phyloP scores from a whole-genome alignment of 2,113 vertebrate genomes.

The Hemichromis elongatus region DNA sequence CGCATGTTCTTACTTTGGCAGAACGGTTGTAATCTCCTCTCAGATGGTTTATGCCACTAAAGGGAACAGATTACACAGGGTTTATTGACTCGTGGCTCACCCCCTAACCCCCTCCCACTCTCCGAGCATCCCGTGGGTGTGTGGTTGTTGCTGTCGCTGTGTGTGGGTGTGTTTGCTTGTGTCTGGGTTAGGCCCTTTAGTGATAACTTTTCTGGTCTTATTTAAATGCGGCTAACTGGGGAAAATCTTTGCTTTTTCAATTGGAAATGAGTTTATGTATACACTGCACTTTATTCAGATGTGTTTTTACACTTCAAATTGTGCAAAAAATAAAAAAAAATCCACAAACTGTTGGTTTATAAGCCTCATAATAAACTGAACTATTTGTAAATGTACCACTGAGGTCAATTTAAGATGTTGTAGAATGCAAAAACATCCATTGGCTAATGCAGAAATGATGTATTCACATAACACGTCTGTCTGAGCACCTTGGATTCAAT shows the following conservation, averaged over 20 bases:
- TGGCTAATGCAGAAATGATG: not conserved
- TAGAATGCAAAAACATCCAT: not conserved
- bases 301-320: not conserved
- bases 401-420: not conserved
- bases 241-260: not conserved
- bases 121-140: constrained; percentile 30
- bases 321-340: not conserved
- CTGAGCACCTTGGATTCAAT: not conserved
- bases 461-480: not conserved
- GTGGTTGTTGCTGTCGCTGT: constrained; percentile 3
- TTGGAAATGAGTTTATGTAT: not conserved
- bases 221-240: not conserved
- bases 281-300: not conserved
- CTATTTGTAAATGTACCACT: not conserved
- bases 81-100: constrained; percentile 65
- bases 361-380: not conserved
- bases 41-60: constrained; percentile 70
- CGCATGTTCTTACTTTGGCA: constrained; percentile 60
- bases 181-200: not conserved
- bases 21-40: constrained; percentile 71
- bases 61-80: constrained; percentile 69
- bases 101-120: constrained; percentile 42
- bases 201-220: not conserved
- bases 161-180: not conserved
- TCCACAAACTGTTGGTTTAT: not conserved